These are phyloP conservation scores for Anas bahamensis DNA, from an alignment of 2,797 vertebrate genomes.

Conservation along the genomic window DNA sequence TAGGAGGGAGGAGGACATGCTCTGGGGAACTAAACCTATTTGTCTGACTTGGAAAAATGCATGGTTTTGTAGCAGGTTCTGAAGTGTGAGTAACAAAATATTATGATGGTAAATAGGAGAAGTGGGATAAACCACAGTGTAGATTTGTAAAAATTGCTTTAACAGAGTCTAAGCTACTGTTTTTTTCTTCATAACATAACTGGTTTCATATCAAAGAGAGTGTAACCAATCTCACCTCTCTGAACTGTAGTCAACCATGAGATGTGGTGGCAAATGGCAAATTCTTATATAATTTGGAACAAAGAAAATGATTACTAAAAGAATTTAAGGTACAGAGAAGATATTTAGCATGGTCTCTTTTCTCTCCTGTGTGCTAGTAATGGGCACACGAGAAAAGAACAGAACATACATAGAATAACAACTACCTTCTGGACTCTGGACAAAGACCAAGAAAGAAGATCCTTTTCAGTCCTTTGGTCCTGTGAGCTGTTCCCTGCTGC, in stretches of 20 bases:
- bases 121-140: not conserved
- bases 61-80: not conserved
- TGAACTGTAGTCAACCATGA: not conserved
- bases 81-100: slow-evolving; percentile 4
- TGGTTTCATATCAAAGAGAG: not conserved
- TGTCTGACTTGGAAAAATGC: not conserved
- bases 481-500: not conserved
- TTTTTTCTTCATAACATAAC: not conserved
- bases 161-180: not conserved
- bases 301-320: slow-evolving; percentile 12
- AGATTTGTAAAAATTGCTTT: not conserved
- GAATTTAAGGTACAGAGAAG: not conserved
- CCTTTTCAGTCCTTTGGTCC: not conserved
- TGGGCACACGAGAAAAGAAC: not conserved
- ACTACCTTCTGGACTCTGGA: not conserved
- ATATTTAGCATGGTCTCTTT: not conserved
- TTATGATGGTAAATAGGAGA: not conserved
- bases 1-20: not conserved
- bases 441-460: not conserved
- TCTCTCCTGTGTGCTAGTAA: not conserved
- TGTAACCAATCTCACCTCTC: not conserved
- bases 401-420: not conserved
- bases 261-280: not conserved
- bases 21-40: slow-evolving; percentile 29
- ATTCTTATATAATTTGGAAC: slow-evolving; percentile 24